These are phyloP conservation scores for Anthopleura sola DNA, from an alignment of 64 coral and sea anemone genomes.

Conservation along the genomic window DNA sequence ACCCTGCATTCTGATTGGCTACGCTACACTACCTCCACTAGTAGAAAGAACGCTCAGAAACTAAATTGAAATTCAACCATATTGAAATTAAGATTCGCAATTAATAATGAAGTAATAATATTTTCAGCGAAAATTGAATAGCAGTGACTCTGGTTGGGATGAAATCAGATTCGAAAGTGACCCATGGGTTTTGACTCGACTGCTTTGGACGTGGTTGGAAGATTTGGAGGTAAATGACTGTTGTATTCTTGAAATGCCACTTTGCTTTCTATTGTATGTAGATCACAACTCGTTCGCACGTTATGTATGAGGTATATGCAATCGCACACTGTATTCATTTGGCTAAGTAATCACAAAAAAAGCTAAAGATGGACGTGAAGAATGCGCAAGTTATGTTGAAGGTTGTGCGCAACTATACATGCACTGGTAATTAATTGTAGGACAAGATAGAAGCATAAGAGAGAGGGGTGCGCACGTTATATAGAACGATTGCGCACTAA, in stretches of 20 bases:
- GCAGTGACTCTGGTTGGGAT: conserved; percentile 46
- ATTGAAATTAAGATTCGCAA: no score
- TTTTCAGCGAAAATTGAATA: conserved; percentile 28
- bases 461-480: background rate
- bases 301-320: background rate
- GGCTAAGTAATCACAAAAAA: background rate
- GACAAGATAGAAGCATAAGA: no score
- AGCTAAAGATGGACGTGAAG: background rate
- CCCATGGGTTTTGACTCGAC: conserved; percentile 64
- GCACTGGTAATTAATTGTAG: no score
- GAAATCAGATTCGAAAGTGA: conserved; percentile 65
- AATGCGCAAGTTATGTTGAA: no score
- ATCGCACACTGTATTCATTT: background rate
- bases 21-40: no score
- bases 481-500: background rate
- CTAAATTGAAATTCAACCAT: no score
- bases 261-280: background rate
- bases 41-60: no score
- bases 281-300: background rate
- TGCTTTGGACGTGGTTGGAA: conserved; percentile 74
- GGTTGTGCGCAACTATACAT: no score
- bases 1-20: no score
- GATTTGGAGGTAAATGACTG: conserved; percentile 49
- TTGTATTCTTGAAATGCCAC: background rate
- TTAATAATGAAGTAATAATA: no score